Evolutionary conservation across 2,797 vertebrate genomes (phyloP).

Genomic region (Erpetoichthys calabaricus): DNA sequence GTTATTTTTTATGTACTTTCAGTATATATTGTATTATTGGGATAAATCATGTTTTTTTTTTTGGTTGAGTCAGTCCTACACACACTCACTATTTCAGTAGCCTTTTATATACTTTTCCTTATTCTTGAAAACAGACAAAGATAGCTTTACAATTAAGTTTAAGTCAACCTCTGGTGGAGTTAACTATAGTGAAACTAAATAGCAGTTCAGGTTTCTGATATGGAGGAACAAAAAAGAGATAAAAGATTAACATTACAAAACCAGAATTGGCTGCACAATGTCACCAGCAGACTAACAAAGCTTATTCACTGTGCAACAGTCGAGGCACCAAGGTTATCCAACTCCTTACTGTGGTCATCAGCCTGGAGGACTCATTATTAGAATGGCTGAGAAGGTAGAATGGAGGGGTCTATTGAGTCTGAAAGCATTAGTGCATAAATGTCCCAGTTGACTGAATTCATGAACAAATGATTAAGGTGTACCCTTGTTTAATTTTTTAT

Average conservation of each 20-base stretch:
- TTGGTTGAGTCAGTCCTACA: too few species aligned
- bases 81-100: too few species aligned
- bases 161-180: slow-evolving; percentile 28
- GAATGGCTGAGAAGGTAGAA: slow-evolving; percentile 32
- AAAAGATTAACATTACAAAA: slow-evolving; percentile 21
- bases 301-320: not conserved
- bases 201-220: slow-evolving; percentile 21
- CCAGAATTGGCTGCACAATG: slow-evolving; percentile 23
- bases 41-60: too few species aligned
- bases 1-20: too few species aligned
- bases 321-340: slow-evolving; percentile 15
- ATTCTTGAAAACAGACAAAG: too few species aligned
- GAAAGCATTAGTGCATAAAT: slow-evolving; percentile 38
- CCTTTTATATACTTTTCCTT: too few species aligned
- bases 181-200: slow-evolving; percentile 21
- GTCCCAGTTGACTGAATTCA: slow-evolving; percentile 30
- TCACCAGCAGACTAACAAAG: slow-evolving; percentile 10
- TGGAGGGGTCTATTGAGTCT: slow-evolving; percentile 29
- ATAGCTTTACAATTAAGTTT: not conserved
- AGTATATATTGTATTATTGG: too few species aligned
- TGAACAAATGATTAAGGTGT: slow-evolving; percentile 47
- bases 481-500: slow-evolving; percentile 52
- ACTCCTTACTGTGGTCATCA: slow-evolving; percentile 14
- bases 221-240: slow-evolving; percentile 19
- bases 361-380: slow-evolving; percentile 24